These are phyloP conservation scores for Melanogrammus aeglefinus DNA, from an alignment of 2,797 vertebrate genomes.

Conservation along the genomic window DNA sequence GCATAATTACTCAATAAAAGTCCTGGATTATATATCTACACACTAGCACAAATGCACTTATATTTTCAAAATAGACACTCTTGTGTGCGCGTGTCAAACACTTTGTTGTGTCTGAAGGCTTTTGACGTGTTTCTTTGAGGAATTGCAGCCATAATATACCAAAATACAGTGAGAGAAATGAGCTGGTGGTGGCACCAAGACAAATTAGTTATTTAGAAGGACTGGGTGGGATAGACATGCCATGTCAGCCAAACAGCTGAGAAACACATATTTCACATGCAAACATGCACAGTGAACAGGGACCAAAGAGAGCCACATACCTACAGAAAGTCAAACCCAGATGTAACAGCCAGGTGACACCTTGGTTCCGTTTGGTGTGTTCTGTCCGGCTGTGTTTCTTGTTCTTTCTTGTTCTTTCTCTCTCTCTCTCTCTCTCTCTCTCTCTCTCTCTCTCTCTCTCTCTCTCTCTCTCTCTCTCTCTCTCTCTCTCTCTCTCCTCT, in stretches of 20 bases:
- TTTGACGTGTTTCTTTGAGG: not conserved
- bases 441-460: no score
- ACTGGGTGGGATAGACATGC: not conserved
- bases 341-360: not conserved
- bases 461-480: no score
- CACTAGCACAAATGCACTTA: not conserved
- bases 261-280: not conserved
- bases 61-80: not conserved
- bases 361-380: not conserved
- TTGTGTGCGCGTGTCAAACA: not conserved
- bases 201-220: not conserved
- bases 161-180: not conserved
- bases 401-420: not conserved
- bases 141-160: not conserved
- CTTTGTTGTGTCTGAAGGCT: not conserved
- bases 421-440: no score
- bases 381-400: not conserved
- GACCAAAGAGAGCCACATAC: not conserved
- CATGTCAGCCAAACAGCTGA: conserved; percentile 5
- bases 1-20: not conserved
- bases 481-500: no score
- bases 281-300: not conserved
- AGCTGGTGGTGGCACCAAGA: not conserved
- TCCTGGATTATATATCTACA: not conserved
- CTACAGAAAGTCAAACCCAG: not conserved